Conservation (phyloP, 1,140 invertebrate species). For the Drosophila paulistorum region DNA sequence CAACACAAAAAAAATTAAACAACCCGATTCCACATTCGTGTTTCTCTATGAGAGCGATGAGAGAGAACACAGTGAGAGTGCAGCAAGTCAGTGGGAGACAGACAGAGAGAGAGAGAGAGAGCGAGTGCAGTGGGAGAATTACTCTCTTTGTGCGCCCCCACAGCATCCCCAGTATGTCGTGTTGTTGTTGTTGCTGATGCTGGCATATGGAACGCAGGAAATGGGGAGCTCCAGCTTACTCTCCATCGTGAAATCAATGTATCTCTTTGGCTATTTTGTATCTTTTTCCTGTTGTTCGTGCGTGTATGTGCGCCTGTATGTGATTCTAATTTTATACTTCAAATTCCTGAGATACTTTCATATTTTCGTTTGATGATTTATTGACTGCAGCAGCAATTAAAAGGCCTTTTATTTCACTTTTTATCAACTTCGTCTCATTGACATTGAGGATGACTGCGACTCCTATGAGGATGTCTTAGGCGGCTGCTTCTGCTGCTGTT, state of each 20-base stretch:
- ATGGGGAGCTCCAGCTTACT: conserved; percentile 42
- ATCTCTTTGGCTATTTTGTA: conserved; percentile 63
- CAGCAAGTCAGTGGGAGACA: neutral
- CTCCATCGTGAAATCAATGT: conserved; percentile 48
- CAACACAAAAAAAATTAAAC: neutral
- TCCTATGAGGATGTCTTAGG: neutral
- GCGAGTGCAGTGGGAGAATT: conserved; percentile 25
- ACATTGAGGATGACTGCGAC: conserved; percentile 58
- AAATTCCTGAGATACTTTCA: conserved; percentile 77
- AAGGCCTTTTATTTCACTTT: conserved; percentile 77
- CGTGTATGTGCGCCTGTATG: neutral
- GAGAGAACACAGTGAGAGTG: neutral
- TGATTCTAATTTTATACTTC: conserved; percentile 75
- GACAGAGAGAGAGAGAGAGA: conserved; percentile 1
- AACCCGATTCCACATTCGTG: neutral
- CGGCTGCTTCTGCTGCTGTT: conserved; percentile 38
- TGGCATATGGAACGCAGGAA: conserved; percentile 69
- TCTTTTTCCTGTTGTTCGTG: conserved; percentile 43
- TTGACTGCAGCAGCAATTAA: conserved; percentile 79
- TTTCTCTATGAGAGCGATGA: neutral
- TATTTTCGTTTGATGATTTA: conserved; percentile 81
- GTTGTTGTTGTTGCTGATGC: conserved; percentile 43
- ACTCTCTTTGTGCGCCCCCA: conserved; percentile 25
- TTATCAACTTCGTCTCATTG: conserved; percentile 75
- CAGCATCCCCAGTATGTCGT: conserved; percentile 66